A percentile compares a stretch with the other conserved stretches of the same genome.
These are phyloP conservation scores for Cephus cinctus DNA, from an alignment of 1,140 invertebrate species.

Conservation along the genomic window DNA sequence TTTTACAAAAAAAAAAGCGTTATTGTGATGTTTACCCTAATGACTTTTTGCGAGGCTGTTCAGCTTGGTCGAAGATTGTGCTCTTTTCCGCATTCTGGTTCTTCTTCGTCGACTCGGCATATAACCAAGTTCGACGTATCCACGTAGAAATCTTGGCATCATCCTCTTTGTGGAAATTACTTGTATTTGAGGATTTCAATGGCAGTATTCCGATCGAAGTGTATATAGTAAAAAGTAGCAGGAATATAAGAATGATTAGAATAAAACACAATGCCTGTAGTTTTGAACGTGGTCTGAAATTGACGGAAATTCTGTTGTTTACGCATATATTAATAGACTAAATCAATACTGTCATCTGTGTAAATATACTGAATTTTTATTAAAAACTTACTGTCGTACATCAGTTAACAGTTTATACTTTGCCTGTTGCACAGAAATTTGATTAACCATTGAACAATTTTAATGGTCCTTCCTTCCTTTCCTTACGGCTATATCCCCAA, in stretches of 20 bases:
- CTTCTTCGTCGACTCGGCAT: conserved; percentile 41
- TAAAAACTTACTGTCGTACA: conserved; percentile 33
- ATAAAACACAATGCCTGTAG: conserved; percentile 27
- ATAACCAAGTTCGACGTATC: conserved; percentile 41
- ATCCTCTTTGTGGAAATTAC: conserved; percentile 8
- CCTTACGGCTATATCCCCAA: no score
- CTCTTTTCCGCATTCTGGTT: conserved; percentile 37
- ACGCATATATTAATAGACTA: conserved; percentile 8
- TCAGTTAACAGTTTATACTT: conserved; percentile 39
- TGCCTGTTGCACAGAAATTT: conserved; percentile 33
- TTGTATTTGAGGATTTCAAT: conserved; percentile 11
- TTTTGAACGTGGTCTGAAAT: conserved; percentile 33
- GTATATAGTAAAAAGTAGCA: conserved; percentile 25
- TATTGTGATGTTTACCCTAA: conserved; percentile 20
- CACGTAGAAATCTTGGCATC: conserved; percentile 41
- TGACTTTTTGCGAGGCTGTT: conserved; percentile 13
- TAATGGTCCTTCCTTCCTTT: no score
- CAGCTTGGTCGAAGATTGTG: conserved; percentile 20
- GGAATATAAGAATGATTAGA: conserved; percentile 25
- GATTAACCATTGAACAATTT: conserved; percentile 39
- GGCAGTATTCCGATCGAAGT: conserved; percentile 28
- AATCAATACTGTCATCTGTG: conserved; percentile 16
- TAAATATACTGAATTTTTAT: not conserved
- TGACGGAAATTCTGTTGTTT: not conserved
- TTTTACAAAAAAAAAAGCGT: no score